These are phyloP conservation scores for Teleopsis dalmanni DNA, from an alignment of 1,140 invertebrate species.

Conservation along the genomic window DNA sequence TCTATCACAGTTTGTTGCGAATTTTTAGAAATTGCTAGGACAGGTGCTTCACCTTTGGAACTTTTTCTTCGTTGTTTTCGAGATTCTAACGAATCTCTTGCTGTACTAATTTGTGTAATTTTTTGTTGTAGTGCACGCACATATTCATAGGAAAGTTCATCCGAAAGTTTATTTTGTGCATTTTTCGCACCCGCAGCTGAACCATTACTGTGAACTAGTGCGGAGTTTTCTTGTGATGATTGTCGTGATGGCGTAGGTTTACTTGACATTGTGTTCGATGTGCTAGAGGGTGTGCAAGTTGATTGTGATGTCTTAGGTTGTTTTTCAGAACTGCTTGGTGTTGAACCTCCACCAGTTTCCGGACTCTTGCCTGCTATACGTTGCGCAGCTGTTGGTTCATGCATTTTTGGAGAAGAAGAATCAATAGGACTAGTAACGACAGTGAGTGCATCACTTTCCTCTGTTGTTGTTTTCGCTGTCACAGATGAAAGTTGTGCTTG, in stretches of 20 bases:
- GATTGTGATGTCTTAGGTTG: constrained; percentile 32
- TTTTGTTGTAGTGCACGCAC: constrained; percentile 60
- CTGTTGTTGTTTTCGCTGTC: constrained; percentile 50
- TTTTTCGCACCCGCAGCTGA: not conserved
- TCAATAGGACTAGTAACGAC: constrained; percentile 50
- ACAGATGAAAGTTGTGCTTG: constrained; percentile 15
- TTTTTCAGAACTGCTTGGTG: constrained; percentile 37
- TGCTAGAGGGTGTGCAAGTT: constrained; percentile 21
- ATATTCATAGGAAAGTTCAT: constrained; percentile 50
- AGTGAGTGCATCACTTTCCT: constrained; percentile 51
- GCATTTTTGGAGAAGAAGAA: constrained; percentile 33
- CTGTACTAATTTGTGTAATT: constrained; percentile 64
- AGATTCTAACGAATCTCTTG: constrained; percentile 61
- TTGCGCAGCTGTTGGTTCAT: constrained; percentile 10
- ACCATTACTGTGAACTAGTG: not conserved
- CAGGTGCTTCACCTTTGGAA: constrained; percentile 46
- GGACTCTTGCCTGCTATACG: constrained; percentile 12
- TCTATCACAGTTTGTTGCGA: constrained; percentile 44
- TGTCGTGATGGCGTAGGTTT: constrained; percentile 17
- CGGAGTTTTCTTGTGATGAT: constrained; percentile 12
- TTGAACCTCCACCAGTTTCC: constrained; percentile 11
- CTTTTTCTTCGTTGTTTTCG: constrained; percentile 57
- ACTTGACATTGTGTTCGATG: constrained; percentile 5
- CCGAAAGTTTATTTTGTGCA: constrained; percentile 5
- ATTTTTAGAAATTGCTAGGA: constrained; percentile 22